These are phyloP conservation scores for Amaurobius ferox DNA, from an alignment of 2,888 invertebrate species.

Conservation along the genomic window DNA sequence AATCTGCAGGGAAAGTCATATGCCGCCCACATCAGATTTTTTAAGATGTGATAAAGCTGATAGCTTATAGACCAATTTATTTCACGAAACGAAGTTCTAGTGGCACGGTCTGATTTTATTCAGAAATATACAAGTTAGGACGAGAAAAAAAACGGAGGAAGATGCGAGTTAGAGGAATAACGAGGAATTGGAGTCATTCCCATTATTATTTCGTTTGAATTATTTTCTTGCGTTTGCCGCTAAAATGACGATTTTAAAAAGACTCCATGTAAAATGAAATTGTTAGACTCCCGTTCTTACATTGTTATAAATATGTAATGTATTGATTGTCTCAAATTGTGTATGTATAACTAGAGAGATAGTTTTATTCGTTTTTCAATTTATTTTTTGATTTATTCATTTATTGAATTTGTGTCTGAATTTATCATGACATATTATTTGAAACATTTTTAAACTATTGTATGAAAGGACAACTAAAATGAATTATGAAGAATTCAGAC, in stretches of 20 bases:
- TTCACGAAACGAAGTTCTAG: slow-evolving; percentile 42
- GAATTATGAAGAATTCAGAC: too few relatives aligned
- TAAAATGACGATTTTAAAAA: slow-evolving; percentile 54
- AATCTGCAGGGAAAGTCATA: too few relatives aligned
- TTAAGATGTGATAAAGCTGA: slow-evolving; percentile 64
- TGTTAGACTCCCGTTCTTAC: slow-evolving; percentile 12
- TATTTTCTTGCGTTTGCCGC: slow-evolving; percentile 40
- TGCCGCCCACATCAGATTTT: too few relatives aligned
- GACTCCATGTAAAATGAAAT: slow-evolving; percentile 38
- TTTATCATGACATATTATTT: too few relatives aligned
- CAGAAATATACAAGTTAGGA: slow-evolving; percentile 55
- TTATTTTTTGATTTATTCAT: too few relatives aligned
- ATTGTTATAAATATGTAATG: too few relatives aligned
- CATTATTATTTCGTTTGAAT: slow-evolving; percentile 44
- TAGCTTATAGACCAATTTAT: slow-evolving; percentile 66
- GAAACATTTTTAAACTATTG: too few relatives aligned
- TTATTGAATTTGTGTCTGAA: too few relatives aligned
- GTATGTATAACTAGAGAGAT: too few relatives aligned
- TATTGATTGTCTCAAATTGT: too few relatives aligned
- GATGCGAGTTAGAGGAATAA: slow-evolving; percentile 41
- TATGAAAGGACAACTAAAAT: too few relatives aligned
- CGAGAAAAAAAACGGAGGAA: slow-evolving; percentile 23
- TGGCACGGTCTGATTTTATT: slow-evolving; percentile 58
- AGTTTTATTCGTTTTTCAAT: too few relatives aligned
- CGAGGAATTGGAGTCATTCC: slow-evolving; percentile 48